Conservation (phyloP, 64 coral and sea anemone genomes). For the Porites australiensis region DNA sequence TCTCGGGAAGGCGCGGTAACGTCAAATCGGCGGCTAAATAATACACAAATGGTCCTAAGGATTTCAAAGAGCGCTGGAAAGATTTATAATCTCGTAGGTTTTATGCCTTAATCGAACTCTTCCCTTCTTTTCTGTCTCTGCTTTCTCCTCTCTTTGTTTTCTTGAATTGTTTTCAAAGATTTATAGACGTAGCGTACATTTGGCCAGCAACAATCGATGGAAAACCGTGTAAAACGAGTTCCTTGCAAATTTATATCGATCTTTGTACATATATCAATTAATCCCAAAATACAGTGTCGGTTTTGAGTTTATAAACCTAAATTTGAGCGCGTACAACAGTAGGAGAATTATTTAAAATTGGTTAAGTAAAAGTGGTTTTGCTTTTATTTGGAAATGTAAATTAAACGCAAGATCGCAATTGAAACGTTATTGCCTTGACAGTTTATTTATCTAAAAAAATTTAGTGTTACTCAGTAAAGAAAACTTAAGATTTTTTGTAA, state of each 20-base stretch:
- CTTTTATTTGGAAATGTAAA: background rate
- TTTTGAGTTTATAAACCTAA: background rate
- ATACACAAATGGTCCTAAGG: too few relatives aligned
- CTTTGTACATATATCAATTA: background rate
- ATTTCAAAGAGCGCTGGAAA: too few relatives aligned
- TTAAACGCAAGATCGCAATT: background rate
- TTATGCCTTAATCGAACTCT: too few relatives aligned
- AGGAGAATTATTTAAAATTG: background rate
- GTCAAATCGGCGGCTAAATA: too few relatives aligned
- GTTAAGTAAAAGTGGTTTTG: background rate
- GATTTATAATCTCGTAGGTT: too few relatives aligned
- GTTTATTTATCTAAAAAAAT: slow-evolving; percentile 1
- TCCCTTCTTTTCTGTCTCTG: too few relatives aligned
- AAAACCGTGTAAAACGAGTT: background rate
- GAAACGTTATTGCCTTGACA: too few relatives aligned
- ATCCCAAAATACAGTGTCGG: background rate
- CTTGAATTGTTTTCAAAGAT: background rate
- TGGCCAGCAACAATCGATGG: background rate
- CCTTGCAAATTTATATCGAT: slow-evolving; percentile 12
- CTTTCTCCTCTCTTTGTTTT: too few relatives aligned
- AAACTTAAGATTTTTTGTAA: background rate
- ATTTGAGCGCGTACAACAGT: background rate
- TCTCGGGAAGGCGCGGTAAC: too few relatives aligned
- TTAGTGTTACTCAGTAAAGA: background rate
- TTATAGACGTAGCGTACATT: background rate